A percentile compares a stretch with the other conserved stretches of the same genome.
phyloP scores from a whole-genome alignment of 2,797 vertebrate species.

The Acanthopagrus latus region DNA sequence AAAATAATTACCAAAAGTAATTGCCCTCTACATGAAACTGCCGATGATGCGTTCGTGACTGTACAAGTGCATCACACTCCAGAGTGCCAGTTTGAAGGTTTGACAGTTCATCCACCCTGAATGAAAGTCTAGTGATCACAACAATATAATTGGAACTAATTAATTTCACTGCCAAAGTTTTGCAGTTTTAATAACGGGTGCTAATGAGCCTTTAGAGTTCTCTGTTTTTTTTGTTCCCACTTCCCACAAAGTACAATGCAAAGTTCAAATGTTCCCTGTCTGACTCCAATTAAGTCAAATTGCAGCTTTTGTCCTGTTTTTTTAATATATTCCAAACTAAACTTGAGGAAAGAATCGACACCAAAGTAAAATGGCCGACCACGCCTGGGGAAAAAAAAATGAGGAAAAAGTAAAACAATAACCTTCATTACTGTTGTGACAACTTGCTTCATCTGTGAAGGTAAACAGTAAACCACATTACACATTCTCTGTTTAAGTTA shows the following conservation, averaged over 20 bases:
- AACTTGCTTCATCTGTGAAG: background rate
- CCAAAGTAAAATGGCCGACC: conserved; percentile 7
- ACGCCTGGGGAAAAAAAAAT: background rate
- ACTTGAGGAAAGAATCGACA: background rate
- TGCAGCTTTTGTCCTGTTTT: too few species aligned
- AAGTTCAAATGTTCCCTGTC: background rate
- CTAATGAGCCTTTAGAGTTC: background rate
- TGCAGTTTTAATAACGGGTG: background rate
- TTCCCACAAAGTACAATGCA: background rate
- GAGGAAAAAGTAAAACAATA: conserved; percentile 22
- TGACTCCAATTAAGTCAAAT: background rate
- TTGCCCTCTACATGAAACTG: too few species aligned
- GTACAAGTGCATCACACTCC: too few species aligned
- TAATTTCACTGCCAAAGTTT: too few species aligned
- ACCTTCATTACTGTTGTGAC: background rate
- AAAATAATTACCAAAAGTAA: too few species aligned
- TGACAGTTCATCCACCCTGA: too few species aligned
- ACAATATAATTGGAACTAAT: too few species aligned
- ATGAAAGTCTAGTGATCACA: too few species aligned
- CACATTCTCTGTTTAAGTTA: background rate
- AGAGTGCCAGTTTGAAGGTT: too few species aligned
- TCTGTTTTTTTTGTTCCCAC: background rate
- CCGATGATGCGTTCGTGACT: too few species aligned
- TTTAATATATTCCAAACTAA: background rate
- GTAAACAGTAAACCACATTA: background rate